phyloP scores from a whole-genome alignment of 2,797 vertebrate species.

The Catharus ustulatus region DNA sequence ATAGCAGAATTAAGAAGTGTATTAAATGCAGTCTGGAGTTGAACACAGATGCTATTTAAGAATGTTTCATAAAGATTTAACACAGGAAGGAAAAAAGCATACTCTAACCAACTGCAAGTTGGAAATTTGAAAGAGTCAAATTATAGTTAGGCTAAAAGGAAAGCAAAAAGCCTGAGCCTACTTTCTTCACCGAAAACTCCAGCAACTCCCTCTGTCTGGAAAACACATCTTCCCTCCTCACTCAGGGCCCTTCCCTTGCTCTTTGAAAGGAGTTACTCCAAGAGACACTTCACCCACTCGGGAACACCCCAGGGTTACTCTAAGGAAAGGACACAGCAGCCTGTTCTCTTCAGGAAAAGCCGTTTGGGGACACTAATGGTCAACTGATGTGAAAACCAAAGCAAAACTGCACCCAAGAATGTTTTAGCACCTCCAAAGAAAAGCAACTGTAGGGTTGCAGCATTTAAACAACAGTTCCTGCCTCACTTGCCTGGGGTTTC shows the following conservation, averaged over 20 bases:
- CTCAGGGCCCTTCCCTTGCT: neutral
- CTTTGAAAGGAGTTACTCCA: neutral
- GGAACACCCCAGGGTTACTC: neutral
- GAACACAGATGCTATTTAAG: too few species aligned
- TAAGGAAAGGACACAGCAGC: neutral
- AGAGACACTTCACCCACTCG: neutral
- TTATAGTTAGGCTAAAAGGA: neutral
- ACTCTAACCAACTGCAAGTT: too few species aligned
- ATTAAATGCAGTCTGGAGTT: neutral
- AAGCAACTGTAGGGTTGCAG: neutral
- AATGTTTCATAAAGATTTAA: too few species aligned
- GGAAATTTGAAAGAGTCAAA: too few species aligned
- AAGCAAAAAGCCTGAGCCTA: neutral
- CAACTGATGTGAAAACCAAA: neutral
- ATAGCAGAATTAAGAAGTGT: neutral
- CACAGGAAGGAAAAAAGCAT: too few species aligned
- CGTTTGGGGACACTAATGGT: neutral
- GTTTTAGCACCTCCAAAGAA: neutral
- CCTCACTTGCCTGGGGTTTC: neutral
- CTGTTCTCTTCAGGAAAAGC: neutral
- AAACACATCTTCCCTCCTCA: neutral
- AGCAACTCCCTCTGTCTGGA: neutral
- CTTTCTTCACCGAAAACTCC: neutral
- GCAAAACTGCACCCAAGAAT: neutral
- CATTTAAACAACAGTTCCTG: neutral